Conservation (phyloP, 2,797 vertebrate genomes). For the Cyclura pinguis region DNA sequence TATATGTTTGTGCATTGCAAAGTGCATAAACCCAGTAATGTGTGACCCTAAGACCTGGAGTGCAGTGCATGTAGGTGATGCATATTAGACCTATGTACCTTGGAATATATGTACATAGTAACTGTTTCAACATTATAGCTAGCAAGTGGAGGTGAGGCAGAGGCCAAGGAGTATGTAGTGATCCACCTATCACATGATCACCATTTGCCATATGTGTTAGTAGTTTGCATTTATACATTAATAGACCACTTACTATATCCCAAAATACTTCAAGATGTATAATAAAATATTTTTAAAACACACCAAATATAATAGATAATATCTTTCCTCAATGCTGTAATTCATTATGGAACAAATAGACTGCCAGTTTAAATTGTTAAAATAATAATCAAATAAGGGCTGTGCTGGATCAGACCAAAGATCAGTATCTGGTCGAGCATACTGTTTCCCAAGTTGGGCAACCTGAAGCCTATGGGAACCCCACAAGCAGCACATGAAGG, state of each 20-base stretch:
- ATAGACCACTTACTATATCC: not conserved
- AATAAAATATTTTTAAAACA: not conserved
- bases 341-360: not conserved
- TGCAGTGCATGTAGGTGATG: not conserved
- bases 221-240: not conserved
- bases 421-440: too few relatives aligned
- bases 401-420: not conserved
- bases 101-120: not conserved
- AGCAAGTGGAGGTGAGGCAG: not conserved
- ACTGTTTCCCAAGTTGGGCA: not conserved
- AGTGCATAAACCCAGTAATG: not conserved
- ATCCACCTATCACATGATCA: not conserved
- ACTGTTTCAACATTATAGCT: not conserved
- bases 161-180: not conserved
- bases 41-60: not conserved
- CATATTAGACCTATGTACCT: too few relatives aligned
- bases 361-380: constrained; percentile 1
- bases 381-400: not conserved
- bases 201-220: not conserved
- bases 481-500: not conserved
- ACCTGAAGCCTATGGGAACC: not conserved
- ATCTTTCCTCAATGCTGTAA: not conserved
- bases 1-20: not conserved
- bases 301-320: not conserved
- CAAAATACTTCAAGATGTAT: not conserved